Evolutionary conservation across 2,888 invertebrate genomes (phyloP).

Genomic region (Heteromyza rotundicornis): DNA sequence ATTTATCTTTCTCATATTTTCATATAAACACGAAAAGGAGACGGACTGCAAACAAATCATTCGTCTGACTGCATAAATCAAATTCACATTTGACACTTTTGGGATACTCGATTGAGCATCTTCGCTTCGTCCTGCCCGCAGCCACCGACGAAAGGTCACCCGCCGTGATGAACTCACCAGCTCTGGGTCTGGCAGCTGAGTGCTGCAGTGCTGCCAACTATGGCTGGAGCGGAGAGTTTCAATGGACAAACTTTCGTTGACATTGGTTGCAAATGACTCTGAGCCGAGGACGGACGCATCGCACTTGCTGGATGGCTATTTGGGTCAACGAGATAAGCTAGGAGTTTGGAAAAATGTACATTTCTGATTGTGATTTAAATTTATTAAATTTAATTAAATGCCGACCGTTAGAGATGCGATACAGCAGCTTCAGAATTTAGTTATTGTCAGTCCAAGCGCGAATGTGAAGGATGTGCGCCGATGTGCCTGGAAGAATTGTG

Average conservation of each 20-base stretch:
- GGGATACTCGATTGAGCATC: slow-evolving; percentile 44
- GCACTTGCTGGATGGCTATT: neutral
- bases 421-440: slow-evolving; percentile 24
- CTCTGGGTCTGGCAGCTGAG: too few species aligned
- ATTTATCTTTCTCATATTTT: slow-evolving; percentile 56
- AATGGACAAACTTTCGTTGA: too few species aligned
- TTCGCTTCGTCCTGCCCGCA: neutral
- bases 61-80: slow-evolving; percentile 59
- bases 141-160: neutral
- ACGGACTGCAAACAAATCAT: slow-evolving; percentile 60
- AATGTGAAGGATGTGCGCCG: too few species aligned
- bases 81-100: slow-evolving; percentile 58
- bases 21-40: slow-evolving; percentile 54
- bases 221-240: too few species aligned
- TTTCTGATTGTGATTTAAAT: slow-evolving; percentile 32
- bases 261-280: too few species aligned
- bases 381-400: slow-evolving; percentile 47
- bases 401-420: slow-evolving; percentile 40
- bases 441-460: neutral
- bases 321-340: slow-evolving; percentile 1
- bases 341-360: neutral
- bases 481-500: neutral
- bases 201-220: too few species aligned
- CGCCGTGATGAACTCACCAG: too few species aligned
- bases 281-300: neutral